Evolutionary conservation across 1,140 invertebrate genomes (phyloP).

Genomic region (Zaprionus gabonicus): DNA sequence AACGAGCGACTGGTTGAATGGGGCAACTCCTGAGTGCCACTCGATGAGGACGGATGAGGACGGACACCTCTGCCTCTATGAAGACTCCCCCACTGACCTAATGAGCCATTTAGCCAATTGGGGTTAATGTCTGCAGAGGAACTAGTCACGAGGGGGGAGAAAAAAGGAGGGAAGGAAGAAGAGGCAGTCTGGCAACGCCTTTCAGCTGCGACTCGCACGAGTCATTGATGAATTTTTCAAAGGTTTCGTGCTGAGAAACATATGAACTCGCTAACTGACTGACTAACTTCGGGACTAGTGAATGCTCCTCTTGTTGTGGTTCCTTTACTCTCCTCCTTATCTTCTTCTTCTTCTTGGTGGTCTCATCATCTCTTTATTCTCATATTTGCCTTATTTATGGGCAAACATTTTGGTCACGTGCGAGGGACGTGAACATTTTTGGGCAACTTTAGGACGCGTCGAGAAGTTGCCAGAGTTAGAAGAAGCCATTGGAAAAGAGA

Average conservation of each 20-base stretch:
- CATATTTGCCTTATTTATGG: constrained; percentile 74
- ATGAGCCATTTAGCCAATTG: constrained; percentile 77
- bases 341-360: constrained; percentile 14
- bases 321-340: neutral
- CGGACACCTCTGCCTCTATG: constrained; percentile 16
- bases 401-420: constrained; percentile 75
- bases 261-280: constrained; percentile 66
- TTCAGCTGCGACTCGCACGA: constrained; percentile 38
- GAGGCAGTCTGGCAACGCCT: constrained; percentile 25
- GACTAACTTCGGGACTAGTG: constrained; percentile 19
- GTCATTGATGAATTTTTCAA: constrained; percentile 74
- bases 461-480: too few relatives aligned
- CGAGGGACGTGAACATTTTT: constrained; percentile 68
- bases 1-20: constrained; percentile 38
- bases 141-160: neutral
- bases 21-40: constrained; percentile 27
- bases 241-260: constrained; percentile 62
- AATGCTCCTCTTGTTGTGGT: constrained; percentile 47
- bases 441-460: constrained; percentile 55
- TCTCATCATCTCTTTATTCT: constrained; percentile 63
- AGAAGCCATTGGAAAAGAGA: too few relatives aligned
- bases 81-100: constrained; percentile 69
- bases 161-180: neutral
- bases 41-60: constrained; percentile 8
- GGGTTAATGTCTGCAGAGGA: constrained; percentile 64